phyloP scores from a whole-genome alignment of 2,113 vertebrate species.

The Cochlearius cochlearius region DNA sequence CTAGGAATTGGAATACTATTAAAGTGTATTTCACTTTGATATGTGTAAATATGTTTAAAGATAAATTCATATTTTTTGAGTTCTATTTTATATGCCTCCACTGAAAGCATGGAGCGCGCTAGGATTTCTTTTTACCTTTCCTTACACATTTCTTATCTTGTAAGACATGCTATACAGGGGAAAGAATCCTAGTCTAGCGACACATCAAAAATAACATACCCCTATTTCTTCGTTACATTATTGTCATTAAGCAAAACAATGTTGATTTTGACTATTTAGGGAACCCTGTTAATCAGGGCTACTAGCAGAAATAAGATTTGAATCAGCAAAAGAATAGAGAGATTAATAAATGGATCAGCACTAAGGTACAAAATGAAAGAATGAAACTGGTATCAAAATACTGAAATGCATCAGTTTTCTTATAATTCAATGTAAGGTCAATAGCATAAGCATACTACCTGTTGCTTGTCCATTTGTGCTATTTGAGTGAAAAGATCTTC shows the following conservation, averaged over 20 bases:
- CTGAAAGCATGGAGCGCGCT: not conserved
- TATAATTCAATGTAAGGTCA: not conserved
- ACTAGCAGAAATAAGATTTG: not conserved
- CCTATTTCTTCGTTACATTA: not conserved
- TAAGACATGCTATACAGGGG: not conserved
- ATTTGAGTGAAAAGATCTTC: constrained; percentile 85
- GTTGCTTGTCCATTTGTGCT: constrained; percentile 70
- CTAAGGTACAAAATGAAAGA: not conserved
- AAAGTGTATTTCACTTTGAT: not conserved
- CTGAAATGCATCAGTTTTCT: not conserved
- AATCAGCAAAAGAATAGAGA: not conserved
- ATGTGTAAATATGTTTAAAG: rapidly evolving
- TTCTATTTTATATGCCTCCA: not conserved
- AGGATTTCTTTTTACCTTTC: not conserved
- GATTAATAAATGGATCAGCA: not conserved
- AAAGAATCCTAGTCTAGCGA: not conserved
- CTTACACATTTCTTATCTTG: not conserved
- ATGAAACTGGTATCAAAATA: not conserved
- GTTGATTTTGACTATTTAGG: not conserved
- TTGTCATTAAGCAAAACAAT: not conserved
- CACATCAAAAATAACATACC: not conserved
- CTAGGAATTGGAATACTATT: not conserved
- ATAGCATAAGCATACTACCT: constrained; percentile 68
- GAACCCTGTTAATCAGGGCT: not conserved
- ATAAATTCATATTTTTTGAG: not conserved